phyloP scores from a whole-genome alignment of 1,140 invertebrate genomes.

The Periplaneta americana region DNA sequence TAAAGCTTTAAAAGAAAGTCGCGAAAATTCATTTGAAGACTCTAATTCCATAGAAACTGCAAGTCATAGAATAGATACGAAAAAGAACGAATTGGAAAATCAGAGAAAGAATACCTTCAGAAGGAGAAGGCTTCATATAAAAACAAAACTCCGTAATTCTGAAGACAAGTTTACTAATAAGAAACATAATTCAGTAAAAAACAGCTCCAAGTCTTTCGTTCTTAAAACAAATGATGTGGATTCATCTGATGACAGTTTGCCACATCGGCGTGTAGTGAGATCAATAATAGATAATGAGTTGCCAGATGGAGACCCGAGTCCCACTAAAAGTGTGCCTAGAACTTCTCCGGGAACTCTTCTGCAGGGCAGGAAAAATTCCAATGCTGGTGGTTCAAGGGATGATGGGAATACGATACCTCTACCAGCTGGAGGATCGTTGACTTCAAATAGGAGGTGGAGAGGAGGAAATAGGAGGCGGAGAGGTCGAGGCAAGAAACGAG shows the following conservation, averaged over 20 bases:
- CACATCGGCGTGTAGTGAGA: not conserved
- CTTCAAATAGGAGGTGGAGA: not conserved
- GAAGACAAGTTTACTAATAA: not conserved
- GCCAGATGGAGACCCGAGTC: not conserved
- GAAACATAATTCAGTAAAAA: not conserved
- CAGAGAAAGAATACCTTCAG: not conserved
- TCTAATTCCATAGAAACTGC: not conserved
- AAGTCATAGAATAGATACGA: not conserved
- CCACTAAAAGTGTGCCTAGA: not conserved
- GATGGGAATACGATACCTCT: not conserved
- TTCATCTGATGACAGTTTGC: not conserved
- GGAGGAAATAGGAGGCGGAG: not conserved
- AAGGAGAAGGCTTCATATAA: not conserved
- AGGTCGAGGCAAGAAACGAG: not conserved
- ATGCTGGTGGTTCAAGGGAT: not conserved
- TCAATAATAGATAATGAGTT: constrained; percentile 13
- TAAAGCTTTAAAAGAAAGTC: not conserved
- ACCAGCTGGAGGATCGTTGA: not conserved
- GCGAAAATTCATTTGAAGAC: not conserved
- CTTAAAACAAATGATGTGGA: not conserved
- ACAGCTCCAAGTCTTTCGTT: not conserved
- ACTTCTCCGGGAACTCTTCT: not conserved
- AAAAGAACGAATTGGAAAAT: not conserved
- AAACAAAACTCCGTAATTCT: not conserved
- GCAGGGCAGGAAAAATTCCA: not conserved